phyloP scores from a whole-genome alignment of 2,888 invertebrate species.

The Sepioteuthis lessoniana region DNA sequence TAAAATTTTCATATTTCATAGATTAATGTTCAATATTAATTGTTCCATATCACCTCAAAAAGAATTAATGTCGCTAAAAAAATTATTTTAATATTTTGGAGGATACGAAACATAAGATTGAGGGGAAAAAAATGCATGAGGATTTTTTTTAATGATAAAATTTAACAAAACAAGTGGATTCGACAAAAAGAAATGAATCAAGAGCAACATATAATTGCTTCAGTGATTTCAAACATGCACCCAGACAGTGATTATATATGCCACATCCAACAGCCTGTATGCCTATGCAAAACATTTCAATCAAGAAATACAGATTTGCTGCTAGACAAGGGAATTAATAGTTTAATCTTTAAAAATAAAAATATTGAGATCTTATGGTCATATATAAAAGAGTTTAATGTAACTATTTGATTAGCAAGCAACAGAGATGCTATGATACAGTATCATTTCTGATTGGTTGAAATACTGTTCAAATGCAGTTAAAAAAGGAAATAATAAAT shows the following conservation, averaged over 20 bases:
- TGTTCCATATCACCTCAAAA: neutral
- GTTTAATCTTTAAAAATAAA: neutral
- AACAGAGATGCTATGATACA: neutral
- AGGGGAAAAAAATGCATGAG: neutral
- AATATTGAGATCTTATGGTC: neutral
- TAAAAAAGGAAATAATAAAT: no score
- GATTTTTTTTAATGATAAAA: neutral
- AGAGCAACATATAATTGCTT: neutral
- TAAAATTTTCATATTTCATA: neutral
- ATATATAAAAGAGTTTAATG: neutral
- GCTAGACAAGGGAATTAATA: neutral
- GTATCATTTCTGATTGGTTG: no score
- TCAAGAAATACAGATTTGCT: neutral
- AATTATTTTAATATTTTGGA: neutral
- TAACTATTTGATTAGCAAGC: neutral
- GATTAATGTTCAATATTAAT: neutral
- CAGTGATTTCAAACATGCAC: neutral
- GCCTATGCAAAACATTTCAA: neutral
- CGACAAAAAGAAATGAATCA: neutral
- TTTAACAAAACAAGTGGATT: conserved; percentile 1
- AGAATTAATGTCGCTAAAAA: neutral
- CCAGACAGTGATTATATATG: neutral
- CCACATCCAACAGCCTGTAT: neutral
- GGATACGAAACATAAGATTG: neutral
- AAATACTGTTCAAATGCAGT: no score